Percentiles rank a stretch among this genome's conserved stretches.
phyloP scores from a whole-genome alignment of 2,888 invertebrate species.

The Ophioninae sp. region DNA sequence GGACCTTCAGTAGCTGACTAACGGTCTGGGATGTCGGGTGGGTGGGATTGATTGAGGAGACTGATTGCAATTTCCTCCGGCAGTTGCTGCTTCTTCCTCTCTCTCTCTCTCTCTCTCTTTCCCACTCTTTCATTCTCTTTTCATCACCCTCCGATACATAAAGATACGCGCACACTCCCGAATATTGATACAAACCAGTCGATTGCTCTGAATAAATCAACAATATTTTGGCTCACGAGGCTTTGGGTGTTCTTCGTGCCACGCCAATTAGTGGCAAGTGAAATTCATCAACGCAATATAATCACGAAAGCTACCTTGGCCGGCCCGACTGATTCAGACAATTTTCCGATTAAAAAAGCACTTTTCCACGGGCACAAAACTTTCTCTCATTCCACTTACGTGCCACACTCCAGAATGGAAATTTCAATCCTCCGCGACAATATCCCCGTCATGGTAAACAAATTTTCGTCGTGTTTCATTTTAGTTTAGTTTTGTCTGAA shows the following conservation, averaged over 20 bases:
- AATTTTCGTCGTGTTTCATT: conserved; percentile 7
- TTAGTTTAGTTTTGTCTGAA: not conserved
- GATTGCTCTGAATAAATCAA: not conserved
- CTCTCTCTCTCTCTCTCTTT: conserved; percentile 9
- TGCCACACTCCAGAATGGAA: conserved; percentile 23
- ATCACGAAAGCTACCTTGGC: not conserved
- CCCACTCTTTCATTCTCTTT: not conserved
- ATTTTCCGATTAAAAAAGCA: not conserved
- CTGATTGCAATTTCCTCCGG: conserved; percentile 60
- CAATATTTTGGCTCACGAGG: not conserved
- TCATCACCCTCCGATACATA: not conserved
- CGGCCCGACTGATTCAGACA: not conserved
- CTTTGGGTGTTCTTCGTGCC: not conserved
- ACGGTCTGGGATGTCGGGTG: conserved; percentile 55
- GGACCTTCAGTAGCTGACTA: conserved; percentile 59
- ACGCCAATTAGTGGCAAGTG: not conserved
- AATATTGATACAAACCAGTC: conserved; percentile 3
- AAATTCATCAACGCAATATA: not conserved
- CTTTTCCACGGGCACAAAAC: not conserved
- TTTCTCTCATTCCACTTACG: not conserved
- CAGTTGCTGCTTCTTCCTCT: conserved; percentile 16
- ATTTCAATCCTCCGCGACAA: conserved; percentile 47
- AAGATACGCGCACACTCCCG: not conserved
- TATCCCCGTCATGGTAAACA: conserved; percentile 44
- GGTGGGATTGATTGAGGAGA: conserved; percentile 61